These are phyloP conservation scores for Rhopalosiphum padi DNA, from an alignment of 1,140 invertebrate genomes.

Conservation along the genomic window DNA sequence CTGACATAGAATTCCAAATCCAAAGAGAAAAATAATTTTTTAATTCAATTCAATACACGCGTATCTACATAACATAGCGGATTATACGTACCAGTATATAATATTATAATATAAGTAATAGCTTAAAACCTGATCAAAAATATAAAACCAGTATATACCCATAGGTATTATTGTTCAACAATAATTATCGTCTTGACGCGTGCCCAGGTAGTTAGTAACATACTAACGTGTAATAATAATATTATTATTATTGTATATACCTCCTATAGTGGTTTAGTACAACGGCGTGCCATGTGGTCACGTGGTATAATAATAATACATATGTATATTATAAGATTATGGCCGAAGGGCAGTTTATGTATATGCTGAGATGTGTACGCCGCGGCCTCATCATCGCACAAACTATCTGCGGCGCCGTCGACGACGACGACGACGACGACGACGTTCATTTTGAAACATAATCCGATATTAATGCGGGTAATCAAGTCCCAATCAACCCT, in stretches of 20 bases:
- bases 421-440: neutral
- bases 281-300: neutral
- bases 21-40: constrained; percentile 29
- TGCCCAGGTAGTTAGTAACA: constrained; percentile 29
- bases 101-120: neutral
- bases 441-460: neutral
- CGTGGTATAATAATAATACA: neutral
- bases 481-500: constrained; percentile 47
- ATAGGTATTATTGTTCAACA: neutral
- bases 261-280: neutral
- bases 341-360: neutral
- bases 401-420: too few relatives aligned
- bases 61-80: neutral
- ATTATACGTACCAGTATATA: neutral
- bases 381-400: too few relatives aligned
- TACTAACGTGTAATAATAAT: neutral
- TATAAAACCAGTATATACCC: neutral
- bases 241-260: neutral
- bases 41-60: neutral
- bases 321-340: neutral
- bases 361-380: too few relatives aligned
- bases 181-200: constrained; percentile 41
- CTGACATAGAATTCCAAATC: neutral
- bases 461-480: constrained; percentile 26
- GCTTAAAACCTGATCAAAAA: neutral